These are phyloP conservation scores for Ericerus pela DNA, from an alignment of 1,140 invertebrate genomes.

Conservation along the genomic window DNA sequence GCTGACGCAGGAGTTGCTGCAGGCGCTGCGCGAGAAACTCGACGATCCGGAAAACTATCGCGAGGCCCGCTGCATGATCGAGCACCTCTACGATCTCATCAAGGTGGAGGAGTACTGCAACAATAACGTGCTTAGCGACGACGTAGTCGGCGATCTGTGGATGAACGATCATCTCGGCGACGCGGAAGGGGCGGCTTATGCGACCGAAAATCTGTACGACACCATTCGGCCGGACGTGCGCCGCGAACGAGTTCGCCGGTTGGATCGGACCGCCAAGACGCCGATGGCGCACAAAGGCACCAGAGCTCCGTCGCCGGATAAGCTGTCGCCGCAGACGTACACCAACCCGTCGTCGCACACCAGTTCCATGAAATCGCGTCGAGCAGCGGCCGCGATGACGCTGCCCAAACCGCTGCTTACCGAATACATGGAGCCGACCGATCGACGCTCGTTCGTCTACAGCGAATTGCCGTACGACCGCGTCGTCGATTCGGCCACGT, in stretches of 20 bases:
- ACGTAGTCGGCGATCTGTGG: conserved; percentile 23
- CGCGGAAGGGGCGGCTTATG: conserved; percentile 30
- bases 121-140: conserved; percentile 36
- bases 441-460: conserved; percentile 35
- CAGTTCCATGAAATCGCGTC: conserved; percentile 2
- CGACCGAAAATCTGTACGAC: conserved; percentile 37
- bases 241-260: conserved; percentile 26
- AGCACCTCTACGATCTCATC: conserved; percentile 59
- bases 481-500: too few species aligned
- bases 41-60: conserved; percentile 56
- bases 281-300: conserved; percentile 42
- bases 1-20: conserved; percentile 53
- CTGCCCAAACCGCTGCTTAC: conserved; percentile 29
- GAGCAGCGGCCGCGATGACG: conserved; percentile 25
- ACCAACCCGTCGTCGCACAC: background rate
- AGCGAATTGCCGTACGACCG: conserved; percentile 31
- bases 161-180: conserved; percentile 39
- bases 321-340: conserved; percentile 32
- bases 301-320: conserved; percentile 43
- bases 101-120: conserved; percentile 56
- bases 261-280: conserved; percentile 25
- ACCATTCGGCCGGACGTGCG: conserved; percentile 31
- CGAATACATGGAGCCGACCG: conserved; percentile 38
- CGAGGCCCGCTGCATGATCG: conserved; percentile 59
- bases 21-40: conserved; percentile 46